A percentile compares a stretch with the other conserved stretches of the same genome.
phyloP scores from a whole-genome alignment of 2,797 vertebrate species.

The Myripristis murdjan region DNA sequence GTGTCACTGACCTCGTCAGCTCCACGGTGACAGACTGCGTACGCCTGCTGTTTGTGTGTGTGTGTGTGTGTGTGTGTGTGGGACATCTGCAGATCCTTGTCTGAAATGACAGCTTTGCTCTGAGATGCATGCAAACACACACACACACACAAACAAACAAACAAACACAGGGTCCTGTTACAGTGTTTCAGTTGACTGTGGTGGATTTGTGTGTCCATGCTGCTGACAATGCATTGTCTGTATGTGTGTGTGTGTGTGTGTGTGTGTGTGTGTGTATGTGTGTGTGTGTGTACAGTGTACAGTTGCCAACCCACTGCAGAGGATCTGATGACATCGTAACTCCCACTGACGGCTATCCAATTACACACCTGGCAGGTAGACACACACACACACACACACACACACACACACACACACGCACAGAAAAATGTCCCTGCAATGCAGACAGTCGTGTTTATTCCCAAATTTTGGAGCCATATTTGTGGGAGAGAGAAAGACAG shows the following conservation, averaged over 20 bases:
- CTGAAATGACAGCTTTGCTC: slow-evolving; percentile 32
- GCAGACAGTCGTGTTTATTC: background rate
- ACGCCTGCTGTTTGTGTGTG: background rate
- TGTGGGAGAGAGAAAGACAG: no score
- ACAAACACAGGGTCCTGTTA: no score
- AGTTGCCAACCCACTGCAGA: slow-evolving; percentile 17
- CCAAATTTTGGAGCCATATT: no score
- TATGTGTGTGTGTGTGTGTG: slow-evolving; percentile 1
- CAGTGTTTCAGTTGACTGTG: background rate
- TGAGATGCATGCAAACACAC: slow-evolving; percentile 1
- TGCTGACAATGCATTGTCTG: no score
- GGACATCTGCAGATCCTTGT: slow-evolving; percentile 27
- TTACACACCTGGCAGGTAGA: slow-evolving; percentile 24
- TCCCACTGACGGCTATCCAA: slow-evolving; percentile 21
- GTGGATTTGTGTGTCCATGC: background rate
- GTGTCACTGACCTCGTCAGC: slow-evolving; percentile 43
- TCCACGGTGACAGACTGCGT: slow-evolving; percentile 2
- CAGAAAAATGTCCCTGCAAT: background rate
- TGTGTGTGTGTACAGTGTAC: background rate
- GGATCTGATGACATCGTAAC: slow-evolving; percentile 34
- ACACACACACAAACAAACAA: no score
- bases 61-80: slow-evolving; percentile 20
- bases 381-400: slow-evolving; percentile 3
- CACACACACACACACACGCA: background rate
- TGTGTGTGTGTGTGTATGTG: background rate